Conservation (phyloP, 1,140 invertebrate genomes). For the Steinernema khuongi region DNA sequence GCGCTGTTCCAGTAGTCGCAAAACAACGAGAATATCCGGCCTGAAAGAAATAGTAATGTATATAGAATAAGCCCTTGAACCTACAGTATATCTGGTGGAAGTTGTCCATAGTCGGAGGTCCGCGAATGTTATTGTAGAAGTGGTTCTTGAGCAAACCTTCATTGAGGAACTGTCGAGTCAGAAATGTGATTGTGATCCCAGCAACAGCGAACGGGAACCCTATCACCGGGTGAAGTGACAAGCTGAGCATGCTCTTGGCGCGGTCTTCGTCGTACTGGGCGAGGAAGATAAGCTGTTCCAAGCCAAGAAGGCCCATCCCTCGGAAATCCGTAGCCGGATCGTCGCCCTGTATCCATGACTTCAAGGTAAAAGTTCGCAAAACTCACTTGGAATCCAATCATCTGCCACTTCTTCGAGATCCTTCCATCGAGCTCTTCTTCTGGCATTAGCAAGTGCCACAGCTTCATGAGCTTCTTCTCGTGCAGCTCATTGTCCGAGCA, state of each 20-base stretch:
- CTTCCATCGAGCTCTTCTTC: constrained; percentile 67
- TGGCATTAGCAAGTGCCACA: constrained; percentile 78
- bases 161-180: constrained; percentile 75
- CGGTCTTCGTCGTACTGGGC: constrained; percentile 72
- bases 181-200: constrained; percentile 84
- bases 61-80: constrained; percentile 35
- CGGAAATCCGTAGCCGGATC: constrained; percentile 95
- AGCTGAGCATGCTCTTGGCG: constrained; percentile 75
- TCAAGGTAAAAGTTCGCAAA: neutral
- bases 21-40: constrained; percentile 29
- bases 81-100: constrained; percentile 86
- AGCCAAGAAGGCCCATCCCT: constrained; percentile 88
- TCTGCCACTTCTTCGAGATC: constrained; percentile 83
- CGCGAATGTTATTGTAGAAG: constrained; percentile 67
- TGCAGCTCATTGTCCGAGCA: constrained; percentile 17
- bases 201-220: constrained; percentile 70
- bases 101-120: constrained; percentile 68
- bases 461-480: constrained; percentile 49
- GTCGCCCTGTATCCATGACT: constrained; percentile 66
- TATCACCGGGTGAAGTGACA: constrained; percentile 74
- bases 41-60: constrained; percentile 27
- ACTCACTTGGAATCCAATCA: constrained; percentile 74
- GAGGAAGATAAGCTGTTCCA: constrained; percentile 84
- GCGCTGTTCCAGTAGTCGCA: constrained; percentile 24
- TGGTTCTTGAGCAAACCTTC: constrained; percentile 79